Evolutionary conservation across 2,113 vertebrate genomes (phyloP), one percentile per base, ranked within the genome.

Genomic region (Alosa alosa): DNA sequence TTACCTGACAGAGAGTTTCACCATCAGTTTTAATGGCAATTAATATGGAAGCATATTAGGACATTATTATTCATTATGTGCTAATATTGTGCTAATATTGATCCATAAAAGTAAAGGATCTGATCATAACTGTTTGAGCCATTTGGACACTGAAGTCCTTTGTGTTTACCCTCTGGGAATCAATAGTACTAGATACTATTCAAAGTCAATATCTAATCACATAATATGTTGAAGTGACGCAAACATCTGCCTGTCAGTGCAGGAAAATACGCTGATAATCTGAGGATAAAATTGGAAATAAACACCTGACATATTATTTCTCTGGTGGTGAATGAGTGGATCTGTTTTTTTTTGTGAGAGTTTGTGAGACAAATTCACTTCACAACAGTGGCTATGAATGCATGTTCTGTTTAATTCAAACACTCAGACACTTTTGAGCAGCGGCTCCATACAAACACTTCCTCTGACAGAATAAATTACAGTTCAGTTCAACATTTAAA

Each of bases 371-470:
- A 78, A 13, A 78, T 78, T 17, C 8, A 82, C 75, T 50, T 10
- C 1, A 82, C 52, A 57, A 82, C 1, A 46, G 39, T 25, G 86
- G 83, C 60, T 92, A 86, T 91, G 92, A 93, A 91, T 93, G 91
- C 88, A 91, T 91, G 87, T 82, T 89, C n/a, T 84, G 89, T 95
- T 95, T 94, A 92, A 93, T 91, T 86, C 88, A 91, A 87, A 92
- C 89, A 90, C 88, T 88, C n/a, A 88, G 81, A 88, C 90, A n/a
- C 25, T 85, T 47, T 15, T n/a, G 31, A 60, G 82, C 15, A 49
- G 49, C 68, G 52, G 46, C 75, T 45, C 57, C 83, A 45, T n/a
- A 39, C 72, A 78, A 78, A 78, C 72, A 39, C 31, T 17, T 78
- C 13, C 36, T 78, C 72, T 78, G 31, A 15, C 72, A 78, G 72